Percentiles rank a stretch among this genome's conserved stretches.
These are phyloP conservation scores for Aurelia sp. DNA, from an alignment of 30 jellyfish, hydroid and myxozoan genomes.

Conservation along the genomic window DNA sequence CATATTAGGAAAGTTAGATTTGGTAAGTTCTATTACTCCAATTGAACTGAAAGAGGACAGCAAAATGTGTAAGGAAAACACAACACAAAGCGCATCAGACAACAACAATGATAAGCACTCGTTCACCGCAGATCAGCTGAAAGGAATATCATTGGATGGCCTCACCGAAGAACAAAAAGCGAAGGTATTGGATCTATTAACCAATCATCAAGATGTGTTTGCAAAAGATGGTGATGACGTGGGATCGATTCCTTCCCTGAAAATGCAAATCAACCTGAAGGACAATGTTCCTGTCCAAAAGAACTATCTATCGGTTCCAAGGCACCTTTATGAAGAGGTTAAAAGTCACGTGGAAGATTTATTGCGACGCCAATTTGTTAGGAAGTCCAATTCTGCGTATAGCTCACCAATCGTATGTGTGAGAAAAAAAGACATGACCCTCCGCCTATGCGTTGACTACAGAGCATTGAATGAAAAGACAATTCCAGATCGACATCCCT, in stretches of 20 bases:
- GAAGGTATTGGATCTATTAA: neutral
- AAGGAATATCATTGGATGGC: neutral
- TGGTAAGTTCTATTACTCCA: slow-evolving; percentile 7
- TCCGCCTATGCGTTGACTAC: slow-evolving; percentile 5
- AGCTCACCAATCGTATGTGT: neutral
- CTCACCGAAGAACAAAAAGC: slow-evolving; percentile 14
- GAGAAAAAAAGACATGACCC: slow-evolving; percentile 6
- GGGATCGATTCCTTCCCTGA: slow-evolving; percentile 24
- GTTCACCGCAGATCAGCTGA: neutral
- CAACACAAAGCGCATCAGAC: neutral
- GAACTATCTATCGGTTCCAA: neutral
- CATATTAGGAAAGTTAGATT: neutral
- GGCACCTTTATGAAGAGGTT: neutral
- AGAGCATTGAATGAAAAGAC: slow-evolving; percentile 1
- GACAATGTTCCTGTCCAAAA: neutral
- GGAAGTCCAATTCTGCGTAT: slow-evolving; percentile 4
- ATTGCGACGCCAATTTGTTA: neutral
- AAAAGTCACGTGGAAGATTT: too few species aligned
- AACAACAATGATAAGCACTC: neutral
- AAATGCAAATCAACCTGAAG: too few species aligned
- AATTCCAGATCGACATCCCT: slow-evolving; percentile 31
- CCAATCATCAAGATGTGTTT: neutral
- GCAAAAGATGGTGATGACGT: slow-evolving; percentile 11
- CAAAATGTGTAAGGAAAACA: neutral
- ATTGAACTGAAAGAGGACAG: neutral